phyloP scores from a whole-genome alignment of 2,797 vertebrate genomes.

The Lemur catta region DNA sequence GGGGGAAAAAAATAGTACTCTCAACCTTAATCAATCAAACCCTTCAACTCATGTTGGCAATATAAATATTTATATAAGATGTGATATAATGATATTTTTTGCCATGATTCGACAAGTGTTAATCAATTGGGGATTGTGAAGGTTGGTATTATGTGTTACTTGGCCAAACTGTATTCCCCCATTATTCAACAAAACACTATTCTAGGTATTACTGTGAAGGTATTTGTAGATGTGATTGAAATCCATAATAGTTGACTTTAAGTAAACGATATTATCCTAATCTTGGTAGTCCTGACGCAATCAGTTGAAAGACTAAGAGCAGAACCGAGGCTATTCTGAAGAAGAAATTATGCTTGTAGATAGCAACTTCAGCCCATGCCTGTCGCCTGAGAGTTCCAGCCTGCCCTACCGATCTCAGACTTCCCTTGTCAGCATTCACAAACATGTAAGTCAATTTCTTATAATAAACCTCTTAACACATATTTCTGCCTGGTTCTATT shows the following conservation, averaged over 20 bases:
- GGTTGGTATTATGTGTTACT: background rate
- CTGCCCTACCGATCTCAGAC: background rate
- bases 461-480: background rate
- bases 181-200: background rate
- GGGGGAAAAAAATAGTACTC: background rate
- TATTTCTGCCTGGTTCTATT: background rate
- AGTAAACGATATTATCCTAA: background rate
- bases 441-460: background rate
- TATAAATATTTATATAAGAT: background rate
- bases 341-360: background rate
- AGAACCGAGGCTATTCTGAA: background rate
- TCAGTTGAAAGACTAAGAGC: background rate
- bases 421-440: background rate
- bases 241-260: background rate
- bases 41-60: background rate
- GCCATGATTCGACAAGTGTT: background rate
- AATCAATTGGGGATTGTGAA: background rate
- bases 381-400: background rate
- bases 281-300: background rate
- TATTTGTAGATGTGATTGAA: background rate
- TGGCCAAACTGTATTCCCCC: background rate
- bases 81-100: accelerated
- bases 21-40: background rate
- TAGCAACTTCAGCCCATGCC: background rate
- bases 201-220: background rate